phyloP scores from a whole-genome alignment of 2,113 vertebrate genomes.

The Haemorhous mexicanus region DNA sequence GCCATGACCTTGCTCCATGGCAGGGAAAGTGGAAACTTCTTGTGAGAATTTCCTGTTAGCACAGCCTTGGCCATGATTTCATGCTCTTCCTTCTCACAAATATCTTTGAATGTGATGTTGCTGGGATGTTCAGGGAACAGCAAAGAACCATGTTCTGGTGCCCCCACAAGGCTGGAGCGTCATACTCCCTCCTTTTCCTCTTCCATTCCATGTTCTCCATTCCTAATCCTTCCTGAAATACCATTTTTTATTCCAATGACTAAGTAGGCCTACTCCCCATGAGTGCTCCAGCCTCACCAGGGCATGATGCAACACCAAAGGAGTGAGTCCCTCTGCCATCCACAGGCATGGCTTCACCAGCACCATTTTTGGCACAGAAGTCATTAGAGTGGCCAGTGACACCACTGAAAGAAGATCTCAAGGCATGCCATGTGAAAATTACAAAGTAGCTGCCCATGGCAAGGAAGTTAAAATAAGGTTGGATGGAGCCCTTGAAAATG shows the following conservation, averaged over 20 bases:
- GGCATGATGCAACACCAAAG: not conserved
- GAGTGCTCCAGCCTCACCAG: not conserved
- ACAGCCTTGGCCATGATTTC: not conserved
- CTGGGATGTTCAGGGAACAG: not conserved
- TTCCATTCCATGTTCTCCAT: not conserved
- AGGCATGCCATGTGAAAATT: not conserved
- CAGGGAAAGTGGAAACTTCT: not conserved
- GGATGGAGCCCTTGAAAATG: not conserved
- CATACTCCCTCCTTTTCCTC: not conserved
- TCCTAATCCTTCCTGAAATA: not conserved
- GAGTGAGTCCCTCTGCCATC: not conserved
- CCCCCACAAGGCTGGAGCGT: not conserved
- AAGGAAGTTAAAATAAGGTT: not conserved
- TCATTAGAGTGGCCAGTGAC: not conserved
- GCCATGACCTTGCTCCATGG: not conserved
- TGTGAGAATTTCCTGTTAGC: not conserved
- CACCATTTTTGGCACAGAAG: not conserved
- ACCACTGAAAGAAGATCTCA: not conserved
- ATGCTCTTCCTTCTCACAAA: not conserved
- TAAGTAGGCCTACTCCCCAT: not conserved
- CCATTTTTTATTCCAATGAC: not conserved
- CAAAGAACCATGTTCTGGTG: not conserved
- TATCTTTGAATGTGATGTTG: not conserved
- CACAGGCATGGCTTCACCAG: not conserved
- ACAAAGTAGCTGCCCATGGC: not conserved